Evolutionary conservation across 2,113 vertebrate genomes (phyloP).

Genomic region (Axis porcinus): DNA sequence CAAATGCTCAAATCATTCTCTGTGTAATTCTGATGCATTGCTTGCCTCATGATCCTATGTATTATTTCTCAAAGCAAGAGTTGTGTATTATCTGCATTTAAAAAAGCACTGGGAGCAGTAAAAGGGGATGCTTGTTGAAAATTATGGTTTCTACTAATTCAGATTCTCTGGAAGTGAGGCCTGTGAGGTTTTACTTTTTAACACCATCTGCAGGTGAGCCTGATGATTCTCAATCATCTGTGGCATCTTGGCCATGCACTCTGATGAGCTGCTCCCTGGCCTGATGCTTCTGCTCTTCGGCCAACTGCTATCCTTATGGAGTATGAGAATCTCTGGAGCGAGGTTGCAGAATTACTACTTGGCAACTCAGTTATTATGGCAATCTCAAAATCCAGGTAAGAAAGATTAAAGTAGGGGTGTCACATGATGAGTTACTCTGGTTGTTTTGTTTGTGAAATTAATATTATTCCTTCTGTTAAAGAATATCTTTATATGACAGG

Average conservation of each 20-base stretch:
- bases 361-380: not conserved
- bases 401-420: not conserved
- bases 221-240: not conserved
- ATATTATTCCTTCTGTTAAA: not conserved
- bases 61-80: not conserved
- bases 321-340: not conserved
- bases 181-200: not conserved
- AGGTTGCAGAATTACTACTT: not conserved
- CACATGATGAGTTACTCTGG: not conserved
- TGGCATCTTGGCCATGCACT: not conserved
- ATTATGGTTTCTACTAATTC: not conserved
- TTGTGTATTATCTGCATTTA: not conserved
- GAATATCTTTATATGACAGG: not conserved
- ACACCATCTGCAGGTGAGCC: not conserved
- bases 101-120: not conserved
- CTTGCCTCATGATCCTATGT: not conserved
- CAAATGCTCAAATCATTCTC: not conserved
- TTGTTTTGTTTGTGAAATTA: not conserved
- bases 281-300: not conserved
- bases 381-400: not conserved
- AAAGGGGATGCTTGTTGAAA: not conserved
- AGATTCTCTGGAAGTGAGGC: not conserved
- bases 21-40: not conserved
- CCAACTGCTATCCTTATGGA: not conserved
- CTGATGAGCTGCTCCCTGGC: not conserved